phyloP scores from a whole-genome alignment of 2,113 vertebrate genomes.

The Pantherophis guttatus region DNA sequence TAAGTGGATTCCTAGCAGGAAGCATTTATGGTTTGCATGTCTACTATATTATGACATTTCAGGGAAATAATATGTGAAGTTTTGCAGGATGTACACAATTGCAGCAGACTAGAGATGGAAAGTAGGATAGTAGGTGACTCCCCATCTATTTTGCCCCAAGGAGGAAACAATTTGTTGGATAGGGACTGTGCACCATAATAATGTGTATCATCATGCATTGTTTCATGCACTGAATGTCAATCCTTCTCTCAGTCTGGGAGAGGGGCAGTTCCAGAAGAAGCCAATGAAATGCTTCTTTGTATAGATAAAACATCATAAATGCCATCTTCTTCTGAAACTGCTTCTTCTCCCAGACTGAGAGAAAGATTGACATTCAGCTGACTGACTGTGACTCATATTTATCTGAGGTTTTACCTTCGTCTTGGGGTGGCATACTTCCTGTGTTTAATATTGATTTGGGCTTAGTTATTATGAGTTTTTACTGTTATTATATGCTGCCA shows the following conservation, averaged over 20 bases:
- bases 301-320: too few relatives aligned
- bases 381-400: neutral
- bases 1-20: neutral
- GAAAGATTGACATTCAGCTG: neutral
- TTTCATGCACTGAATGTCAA: neutral
- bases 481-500: neutral
- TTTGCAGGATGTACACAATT: neutral
- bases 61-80: conserved; percentile 20
- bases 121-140: neutral
- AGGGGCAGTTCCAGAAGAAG: too few relatives aligned
- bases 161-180: neutral
- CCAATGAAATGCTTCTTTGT: too few relatives aligned
- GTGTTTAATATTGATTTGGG: neutral
- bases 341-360: too few relatives aligned
- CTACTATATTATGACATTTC: conserved; percentile 22
- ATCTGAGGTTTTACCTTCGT: neutral
- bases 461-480: neutral
- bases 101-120: neutral
- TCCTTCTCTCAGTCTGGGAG: neutral
- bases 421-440: neutral
- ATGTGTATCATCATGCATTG: neutral
- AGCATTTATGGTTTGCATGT: neutral
- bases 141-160: neutral
- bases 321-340: too few relatives aligned
- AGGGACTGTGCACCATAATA: neutral